phyloP scores from a whole-genome alignment of 2,888 invertebrate species.

The Camponotus fellah region DNA sequence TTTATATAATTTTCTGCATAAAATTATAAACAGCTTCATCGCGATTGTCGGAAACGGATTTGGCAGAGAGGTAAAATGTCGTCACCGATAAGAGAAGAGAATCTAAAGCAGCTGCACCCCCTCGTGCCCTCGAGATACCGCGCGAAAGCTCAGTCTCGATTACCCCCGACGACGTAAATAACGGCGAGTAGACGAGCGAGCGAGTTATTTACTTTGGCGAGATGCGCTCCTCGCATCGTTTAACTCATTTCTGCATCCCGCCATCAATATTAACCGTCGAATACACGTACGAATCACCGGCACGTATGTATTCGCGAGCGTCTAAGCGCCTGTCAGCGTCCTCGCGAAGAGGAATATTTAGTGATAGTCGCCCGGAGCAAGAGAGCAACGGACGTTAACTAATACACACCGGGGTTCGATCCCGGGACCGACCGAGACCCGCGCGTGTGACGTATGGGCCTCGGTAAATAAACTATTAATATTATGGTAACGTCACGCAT shows the following conservation, averaged over 20 bases:
- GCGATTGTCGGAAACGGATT: neutral
- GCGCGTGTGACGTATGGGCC: conserved; percentile 84
- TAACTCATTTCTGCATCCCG: conserved; percentile 80
- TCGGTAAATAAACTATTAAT: conserved; percentile 86
- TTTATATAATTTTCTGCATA: neutral
- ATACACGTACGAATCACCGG: conserved; percentile 69
- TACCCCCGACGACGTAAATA: conserved; percentile 66
- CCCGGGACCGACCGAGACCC: conserved; percentile 66
- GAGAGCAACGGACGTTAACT: conserved; percentile 78
- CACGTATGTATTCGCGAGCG: conserved; percentile 36
- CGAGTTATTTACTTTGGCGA: conserved; percentile 72
- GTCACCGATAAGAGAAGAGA: neutral
- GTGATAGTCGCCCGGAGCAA: conserved; percentile 83
- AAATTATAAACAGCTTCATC: neutral
- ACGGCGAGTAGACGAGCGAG: conserved; percentile 60
- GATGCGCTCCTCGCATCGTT: conserved; percentile 69
- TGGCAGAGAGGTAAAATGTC: neutral
- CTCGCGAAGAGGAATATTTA: conserved; percentile 83
- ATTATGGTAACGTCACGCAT: conserved; percentile 86
- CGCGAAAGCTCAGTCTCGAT: conserved; percentile 63
- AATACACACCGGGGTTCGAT: conserved; percentile 70
- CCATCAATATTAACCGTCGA: conserved; percentile 85
- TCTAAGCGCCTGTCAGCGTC: conserved; percentile 79
- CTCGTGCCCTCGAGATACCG: neutral
- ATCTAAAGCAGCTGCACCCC: neutral